phyloP scores from a whole-genome alignment of 2,113 vertebrate genomes.

The Anguilla rostrata region DNA sequence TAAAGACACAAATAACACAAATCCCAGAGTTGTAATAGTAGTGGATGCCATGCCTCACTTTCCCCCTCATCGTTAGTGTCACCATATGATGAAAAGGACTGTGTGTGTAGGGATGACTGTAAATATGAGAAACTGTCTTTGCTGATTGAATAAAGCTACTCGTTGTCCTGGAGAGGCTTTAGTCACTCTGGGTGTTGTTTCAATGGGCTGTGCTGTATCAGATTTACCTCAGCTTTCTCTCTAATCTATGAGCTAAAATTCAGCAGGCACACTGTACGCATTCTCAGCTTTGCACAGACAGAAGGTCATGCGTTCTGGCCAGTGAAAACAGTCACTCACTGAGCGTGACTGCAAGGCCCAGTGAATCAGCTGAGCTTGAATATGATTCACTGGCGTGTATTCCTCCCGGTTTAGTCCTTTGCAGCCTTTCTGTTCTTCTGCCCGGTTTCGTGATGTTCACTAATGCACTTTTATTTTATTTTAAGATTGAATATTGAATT shows the following conservation, averaged over 20 bases:
- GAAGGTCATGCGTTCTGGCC: not conserved
- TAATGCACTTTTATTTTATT: not conserved
- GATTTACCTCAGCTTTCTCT: not conserved
- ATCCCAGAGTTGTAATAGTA: not conserved
- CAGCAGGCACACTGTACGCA: not conserved
- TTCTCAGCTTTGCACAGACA: not conserved
- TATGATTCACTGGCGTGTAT: conserved; percentile 2
- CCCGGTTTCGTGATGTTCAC: not conserved
- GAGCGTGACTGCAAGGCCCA: not conserved
- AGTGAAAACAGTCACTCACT: not conserved
- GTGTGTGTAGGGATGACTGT: not conserved
- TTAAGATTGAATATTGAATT: not conserved
- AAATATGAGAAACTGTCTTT: not conserved
- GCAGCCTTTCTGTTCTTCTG: not conserved
- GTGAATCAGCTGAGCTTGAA: not conserved
- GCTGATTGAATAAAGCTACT: not conserved
- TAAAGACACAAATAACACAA: not conserved
- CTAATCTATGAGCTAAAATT: not conserved
- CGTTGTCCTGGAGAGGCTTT: not conserved
- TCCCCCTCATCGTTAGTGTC: not conserved
- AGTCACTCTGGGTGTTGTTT: not conserved
- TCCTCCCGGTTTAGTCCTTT: not conserved
- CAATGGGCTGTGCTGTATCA: not conserved
- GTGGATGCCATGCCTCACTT: not conserved
- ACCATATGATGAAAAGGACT: not conserved